Evolutionary conservation across 2,888 invertebrate genomes (phyloP), one percentile per base, ranked within the genome.

Genomic region (Stenodema calcarata): DNA sequence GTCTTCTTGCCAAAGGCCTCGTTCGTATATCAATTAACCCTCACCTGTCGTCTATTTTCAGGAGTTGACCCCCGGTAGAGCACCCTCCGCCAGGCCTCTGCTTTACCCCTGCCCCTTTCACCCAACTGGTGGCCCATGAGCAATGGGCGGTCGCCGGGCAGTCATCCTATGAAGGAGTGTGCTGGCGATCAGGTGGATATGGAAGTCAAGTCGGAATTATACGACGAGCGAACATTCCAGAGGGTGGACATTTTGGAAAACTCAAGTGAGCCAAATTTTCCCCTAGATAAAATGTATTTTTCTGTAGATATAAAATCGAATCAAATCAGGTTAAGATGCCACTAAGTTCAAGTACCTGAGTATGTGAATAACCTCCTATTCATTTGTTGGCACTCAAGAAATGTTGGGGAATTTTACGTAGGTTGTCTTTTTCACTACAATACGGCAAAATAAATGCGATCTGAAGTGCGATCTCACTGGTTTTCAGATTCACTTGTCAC

Each of bases 191-290:
- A 73, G 0, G 16, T 30, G 12, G 73, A 73, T 18, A 84, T 88
- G 79, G 86, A 87, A 85, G 87, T 88, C 42, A 76, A 88, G 50
- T 88, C 88, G 0, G 88, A 88, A 75, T 44, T 88, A 9, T 88
- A 87, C 54, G 81, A 84, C n/a, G 88, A 88, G 86, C 70, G 44
- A 12, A 73, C 50, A n/a, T 88, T 88, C 75, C 18, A 54, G 47
- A 41, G 30, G 69, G 69, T 28, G 6, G 11, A n/a, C 9, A 27
- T 18, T 12, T 69, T 79, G 75, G 69, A 69, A 30, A 86, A 80
- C 41, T 75, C 79, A 80, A 86, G 86, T 86, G 42, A 30, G 79
- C 27, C 14, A 27, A 14, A 12, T 35, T 35, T 4, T 35, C 7
- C 7, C 7, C 35, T 35, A 4, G 35, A 35, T 35, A 28, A 73